A percentile compares a stretch with the other conserved stretches of the same genome.
Conservation (phyloP, 1,140 invertebrate genomes). For the Eurytemora carolleeae region DNA sequence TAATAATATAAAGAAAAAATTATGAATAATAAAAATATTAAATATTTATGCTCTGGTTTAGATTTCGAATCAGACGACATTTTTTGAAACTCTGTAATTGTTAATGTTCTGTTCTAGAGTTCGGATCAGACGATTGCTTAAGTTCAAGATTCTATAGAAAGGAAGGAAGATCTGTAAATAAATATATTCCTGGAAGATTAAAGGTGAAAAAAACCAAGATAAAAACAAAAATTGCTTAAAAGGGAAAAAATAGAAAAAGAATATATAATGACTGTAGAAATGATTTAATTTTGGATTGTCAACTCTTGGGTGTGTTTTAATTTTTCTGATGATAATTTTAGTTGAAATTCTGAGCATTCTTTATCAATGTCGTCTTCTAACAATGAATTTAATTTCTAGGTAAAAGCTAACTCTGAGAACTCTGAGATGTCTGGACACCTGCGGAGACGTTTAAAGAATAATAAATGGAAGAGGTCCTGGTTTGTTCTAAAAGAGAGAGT, state of each 20-base stretch:
- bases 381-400: conserved; percentile 23
- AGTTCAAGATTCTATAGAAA: not conserved
- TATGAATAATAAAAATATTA: too few species aligned
- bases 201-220: too few species aligned
- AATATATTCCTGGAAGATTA: not conserved
- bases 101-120: conserved; percentile 21
- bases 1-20: too few species aligned
- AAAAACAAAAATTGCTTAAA: too few species aligned
- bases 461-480: conserved; percentile 37
- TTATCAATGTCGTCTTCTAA: too few species aligned
- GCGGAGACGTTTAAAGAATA: conserved; percentile 20
- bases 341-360: too few species aligned
- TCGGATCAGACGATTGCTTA: not conserved
- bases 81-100: conserved; percentile 41
- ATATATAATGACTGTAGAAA: too few species aligned
- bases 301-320: not conserved
- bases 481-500: conserved; percentile 41
- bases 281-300: not conserved
- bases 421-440: conserved; percentile 39
- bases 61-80: conserved; percentile 44
- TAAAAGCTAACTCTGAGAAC: conserved; percentile 34
- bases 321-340: conserved; percentile 8
- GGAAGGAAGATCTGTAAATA: not conserved
- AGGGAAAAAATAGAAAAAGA: too few species aligned
- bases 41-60: conserved; percentile 36